Evolutionary conservation across 2,113 vertebrate genomes (phyloP), one percentile per base, ranked within the genome.

Genomic region (Hylia prasina): DNA sequence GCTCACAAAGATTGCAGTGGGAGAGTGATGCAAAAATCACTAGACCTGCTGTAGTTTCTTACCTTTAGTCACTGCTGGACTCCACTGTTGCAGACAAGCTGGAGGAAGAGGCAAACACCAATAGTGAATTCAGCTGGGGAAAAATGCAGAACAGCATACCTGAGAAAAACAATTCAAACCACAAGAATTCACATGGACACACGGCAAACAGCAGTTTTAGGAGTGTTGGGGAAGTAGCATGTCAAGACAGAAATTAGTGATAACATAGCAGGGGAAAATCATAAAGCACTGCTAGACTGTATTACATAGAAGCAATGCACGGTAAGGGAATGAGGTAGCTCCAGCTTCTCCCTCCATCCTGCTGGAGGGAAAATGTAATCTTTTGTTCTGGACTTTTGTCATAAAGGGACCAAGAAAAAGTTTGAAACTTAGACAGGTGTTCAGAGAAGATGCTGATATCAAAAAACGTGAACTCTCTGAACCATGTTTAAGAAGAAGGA

Each of bases 141-240:
- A 95, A 89, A 95, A 93, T 47, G 80, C 76, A 87, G 45, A 90
- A 27, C n/a, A 83, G 56, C 44, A 73, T 81, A 92, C 82, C 92
- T 95, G 80, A 80, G 77, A 56, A 79, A 90, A 95, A 79, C 79
- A 94, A 50, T 35, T 68, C 64, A 92, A 83, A 90, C 71, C 88
- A 90, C 93, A 96, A 75, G 64, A 93, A 94, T 93, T 78, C 90
- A 58, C 31, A 63, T 37, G 56, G 82, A 77, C 63, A 88, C 20
- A 60, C 5, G 63, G 87, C 11, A 80, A 94, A 82, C 18, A 91
- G 48, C 48, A 68, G 54, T 22, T 24, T 28, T 42, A 50, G 37
- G 23, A 72, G 27, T 4, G 13, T 2, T 42, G n/a, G 39, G 24
- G 45, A 89, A 93, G 82, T 5, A 45, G 30, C 48, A 75, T 24